A percentile compares a stretch with the other conserved stretches of the same genome.
phyloP scores from a whole-genome alignment of 1,140 invertebrate species.

The Bombus impatiens region DNA sequence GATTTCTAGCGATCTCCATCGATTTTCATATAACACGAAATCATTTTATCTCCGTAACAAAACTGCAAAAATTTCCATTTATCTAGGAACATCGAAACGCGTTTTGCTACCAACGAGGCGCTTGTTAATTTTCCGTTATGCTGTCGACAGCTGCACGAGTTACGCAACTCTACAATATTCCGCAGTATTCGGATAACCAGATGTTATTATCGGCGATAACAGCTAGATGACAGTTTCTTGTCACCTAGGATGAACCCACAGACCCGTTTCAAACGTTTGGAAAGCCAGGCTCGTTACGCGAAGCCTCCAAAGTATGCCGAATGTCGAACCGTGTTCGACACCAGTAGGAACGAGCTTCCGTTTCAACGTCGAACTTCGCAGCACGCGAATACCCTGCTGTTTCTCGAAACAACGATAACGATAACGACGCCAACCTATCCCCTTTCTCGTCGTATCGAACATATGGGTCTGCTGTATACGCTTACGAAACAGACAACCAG shows the following conservation, averaged over 20 bases:
- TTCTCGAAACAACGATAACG: conserved; percentile 21
- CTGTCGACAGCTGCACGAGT: background rate
- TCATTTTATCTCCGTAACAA: no score
- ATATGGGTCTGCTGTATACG: no score
- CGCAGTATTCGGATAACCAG: background rate
- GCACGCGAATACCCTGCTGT: background rate
- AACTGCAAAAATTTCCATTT: no score
- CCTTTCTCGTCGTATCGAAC: background rate
- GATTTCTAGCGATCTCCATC: no score
- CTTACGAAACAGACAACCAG: no score
- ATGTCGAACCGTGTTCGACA: background rate
- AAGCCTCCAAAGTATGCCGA: background rate
- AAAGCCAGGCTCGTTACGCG: background rate
- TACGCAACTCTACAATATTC: background rate
- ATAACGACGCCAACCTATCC: conserved; percentile 19
- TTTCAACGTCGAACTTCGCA: conserved; percentile 4
- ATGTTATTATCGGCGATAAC: background rate
- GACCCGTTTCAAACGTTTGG: background rate
- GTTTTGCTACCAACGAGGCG: no score
- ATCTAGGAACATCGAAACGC: no score
- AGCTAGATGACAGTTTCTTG: background rate
- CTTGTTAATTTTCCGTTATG: no score
- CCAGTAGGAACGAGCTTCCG: background rate
- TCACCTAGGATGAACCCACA: background rate
- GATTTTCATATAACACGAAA: no score